These are phyloP conservation scores for Scomber colias DNA, from an alignment of 2,113 vertebrate species.

Conservation along the genomic window DNA sequence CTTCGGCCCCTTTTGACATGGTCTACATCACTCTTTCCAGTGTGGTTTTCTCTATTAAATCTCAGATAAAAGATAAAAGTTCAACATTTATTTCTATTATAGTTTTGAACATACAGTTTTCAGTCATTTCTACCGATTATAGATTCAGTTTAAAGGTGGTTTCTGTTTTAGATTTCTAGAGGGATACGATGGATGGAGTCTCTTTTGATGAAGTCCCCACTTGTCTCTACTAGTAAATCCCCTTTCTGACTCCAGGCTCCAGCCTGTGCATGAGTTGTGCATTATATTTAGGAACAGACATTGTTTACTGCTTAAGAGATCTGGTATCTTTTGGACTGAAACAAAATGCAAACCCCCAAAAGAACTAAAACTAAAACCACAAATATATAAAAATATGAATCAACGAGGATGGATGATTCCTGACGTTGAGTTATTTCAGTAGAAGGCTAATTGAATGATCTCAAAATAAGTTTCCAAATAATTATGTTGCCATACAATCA, in stretches of 20 bases:
- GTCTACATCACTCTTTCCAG: background rate
- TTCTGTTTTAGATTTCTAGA: background rate
- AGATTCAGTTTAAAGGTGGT: background rate
- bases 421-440: too few species aligned
- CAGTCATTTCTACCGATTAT: slow-evolving; percentile 1
- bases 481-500: background rate
- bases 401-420: too few species aligned
- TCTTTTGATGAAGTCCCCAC: background rate
- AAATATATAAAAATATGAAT: too few species aligned
- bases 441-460: too few species aligned
- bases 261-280: background rate
- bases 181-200: background rate
- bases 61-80: background rate
- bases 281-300: background rate
- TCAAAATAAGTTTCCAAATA: background rate
- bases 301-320: background rate
- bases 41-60: background rate
- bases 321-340: background rate
- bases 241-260: background rate
- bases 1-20: background rate
- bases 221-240: background rate
- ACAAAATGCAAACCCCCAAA: too few species aligned
- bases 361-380: too few species aligned
- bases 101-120: background rate
- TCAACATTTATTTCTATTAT: background rate